These are phyloP conservation scores for Laothoe populi DNA, from an alignment of 2,888 invertebrate species.

Conservation along the genomic window DNA sequence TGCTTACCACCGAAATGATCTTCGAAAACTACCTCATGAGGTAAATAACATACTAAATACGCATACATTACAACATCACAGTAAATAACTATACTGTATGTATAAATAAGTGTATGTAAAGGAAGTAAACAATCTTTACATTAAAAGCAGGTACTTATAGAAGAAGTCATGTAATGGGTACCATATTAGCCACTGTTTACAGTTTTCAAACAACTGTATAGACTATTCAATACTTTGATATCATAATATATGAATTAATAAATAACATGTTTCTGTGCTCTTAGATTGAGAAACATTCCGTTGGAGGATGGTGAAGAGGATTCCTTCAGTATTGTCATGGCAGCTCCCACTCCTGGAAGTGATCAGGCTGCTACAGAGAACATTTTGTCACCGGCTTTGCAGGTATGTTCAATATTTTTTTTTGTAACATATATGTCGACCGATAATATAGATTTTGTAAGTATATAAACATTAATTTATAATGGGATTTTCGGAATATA, in stretches of 20 bases:
- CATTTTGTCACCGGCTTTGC: slow-evolving; percentile 91
- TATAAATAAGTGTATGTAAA: too few species aligned
- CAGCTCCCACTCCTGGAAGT: slow-evolving; percentile 82
- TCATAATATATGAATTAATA: too few species aligned
- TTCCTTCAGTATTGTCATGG: slow-evolving; percentile 84
- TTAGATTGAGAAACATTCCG: slow-evolving; percentile 92
- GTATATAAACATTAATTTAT: too few species aligned
- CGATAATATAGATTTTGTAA: too few species aligned
- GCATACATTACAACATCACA: too few species aligned
- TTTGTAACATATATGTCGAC: background rate
- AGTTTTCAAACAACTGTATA: too few species aligned
- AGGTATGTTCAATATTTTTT: slow-evolving; percentile 68
- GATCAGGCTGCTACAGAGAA: slow-evolving; percentile 89
- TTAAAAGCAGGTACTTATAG: too few species aligned
- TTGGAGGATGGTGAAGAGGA: slow-evolving; percentile 96
- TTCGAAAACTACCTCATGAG: slow-evolving; percentile 96
- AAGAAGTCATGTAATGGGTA: too few species aligned
- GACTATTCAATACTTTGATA: background rate
- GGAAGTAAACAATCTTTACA: too few species aligned
- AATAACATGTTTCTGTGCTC: slow-evolving; percentile 27
- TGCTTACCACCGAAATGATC: slow-evolving; percentile 99
- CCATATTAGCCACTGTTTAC: too few species aligned
- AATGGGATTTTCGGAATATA: too few species aligned
- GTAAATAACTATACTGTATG: too few species aligned
- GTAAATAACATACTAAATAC: slow-evolving; percentile 49